These are phyloP conservation scores for Crax fasciolata DNA, from an alignment of 2,797 vertebrate genomes.

Conservation along the genomic window DNA sequence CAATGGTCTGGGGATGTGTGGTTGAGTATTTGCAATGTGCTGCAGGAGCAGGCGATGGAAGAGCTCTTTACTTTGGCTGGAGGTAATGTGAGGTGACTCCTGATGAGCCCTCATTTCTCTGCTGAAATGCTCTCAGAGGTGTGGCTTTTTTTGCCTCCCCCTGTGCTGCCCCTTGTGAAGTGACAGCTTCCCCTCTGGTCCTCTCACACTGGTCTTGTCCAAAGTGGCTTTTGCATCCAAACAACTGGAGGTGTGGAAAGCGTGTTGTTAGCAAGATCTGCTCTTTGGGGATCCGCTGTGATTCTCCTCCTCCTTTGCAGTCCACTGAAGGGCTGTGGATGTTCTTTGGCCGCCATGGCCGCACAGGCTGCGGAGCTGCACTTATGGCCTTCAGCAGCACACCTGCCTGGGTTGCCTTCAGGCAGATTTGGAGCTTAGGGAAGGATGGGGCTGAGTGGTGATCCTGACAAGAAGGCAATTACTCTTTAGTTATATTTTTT, in stretches of 20 bases:
- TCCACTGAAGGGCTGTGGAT: neutral
- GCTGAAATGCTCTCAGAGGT: neutral
- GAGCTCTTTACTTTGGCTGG: neutral
- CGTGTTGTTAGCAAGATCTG: fast-evolving
- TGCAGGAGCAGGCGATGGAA: neutral
- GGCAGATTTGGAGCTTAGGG: neutral
- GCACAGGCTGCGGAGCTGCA: neutral
- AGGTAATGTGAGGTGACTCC: conserved; percentile 59
- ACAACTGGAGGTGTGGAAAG: fast-evolving
- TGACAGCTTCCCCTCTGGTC: neutral
- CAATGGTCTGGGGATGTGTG: neutral
- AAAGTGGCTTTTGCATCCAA: neutral
- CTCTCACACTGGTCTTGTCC: neutral
- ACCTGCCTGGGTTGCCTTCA: neutral
- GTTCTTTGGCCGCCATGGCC: fast-evolving
- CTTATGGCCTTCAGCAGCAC: neutral
- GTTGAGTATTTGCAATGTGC: neutral
- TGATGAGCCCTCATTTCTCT: neutral
- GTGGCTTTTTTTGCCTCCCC: neutral
- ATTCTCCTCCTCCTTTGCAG: neutral
- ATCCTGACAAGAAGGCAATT: neutral
- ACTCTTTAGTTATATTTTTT: neutral
- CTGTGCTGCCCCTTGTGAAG: too few relatives aligned
- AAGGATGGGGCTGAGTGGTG: neutral
- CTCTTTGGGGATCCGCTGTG: neutral